Percentiles rank a stretch among this genome's conserved stretches.
Conservation (phyloP, 1,140 invertebrate species). For the Lutraria rhynchaena region DNA sequence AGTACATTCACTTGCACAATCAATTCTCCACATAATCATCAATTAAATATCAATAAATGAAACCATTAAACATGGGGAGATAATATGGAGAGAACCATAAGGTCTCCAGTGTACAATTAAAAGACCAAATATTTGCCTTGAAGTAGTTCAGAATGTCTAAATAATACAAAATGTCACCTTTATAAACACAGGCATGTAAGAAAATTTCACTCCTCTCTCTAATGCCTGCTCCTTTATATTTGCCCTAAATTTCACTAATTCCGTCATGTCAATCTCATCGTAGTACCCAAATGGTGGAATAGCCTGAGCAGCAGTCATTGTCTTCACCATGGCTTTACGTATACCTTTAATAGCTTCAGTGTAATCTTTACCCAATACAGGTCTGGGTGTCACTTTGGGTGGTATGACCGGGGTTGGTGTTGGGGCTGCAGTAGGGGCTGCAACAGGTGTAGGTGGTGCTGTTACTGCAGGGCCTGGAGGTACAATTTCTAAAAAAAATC, state of each 20-base stretch:
- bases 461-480: background rate
- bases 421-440: constrained; percentile 56
- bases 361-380: constrained; percentile 75
- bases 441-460: constrained; percentile 7
- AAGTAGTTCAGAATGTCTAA: background rate
- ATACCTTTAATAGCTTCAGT: constrained; percentile 87
- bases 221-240: constrained; percentile 87
- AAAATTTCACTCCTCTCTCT: constrained; percentile 89
- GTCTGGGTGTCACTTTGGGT: constrained; percentile 34
- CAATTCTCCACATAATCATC: too few species aligned
- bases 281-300: constrained; percentile 85
- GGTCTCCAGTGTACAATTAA: background rate
- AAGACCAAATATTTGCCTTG: background rate
- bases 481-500: constrained; percentile 20
- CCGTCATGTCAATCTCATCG: constrained; percentile 88
- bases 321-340: constrained; percentile 96
- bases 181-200: constrained; percentile 98
- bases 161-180: constrained; percentile 85
- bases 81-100: too few species aligned
- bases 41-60: too few species aligned
- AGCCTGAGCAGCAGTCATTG: constrained; percentile 94
- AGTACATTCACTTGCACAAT: too few species aligned
- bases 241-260: constrained; percentile 88
- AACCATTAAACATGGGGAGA: too few species aligned
- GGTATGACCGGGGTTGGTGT: constrained; percentile 29